Conservation (phyloP, 2,888 invertebrate genomes). For the Tinea semifulvella region DNA sequence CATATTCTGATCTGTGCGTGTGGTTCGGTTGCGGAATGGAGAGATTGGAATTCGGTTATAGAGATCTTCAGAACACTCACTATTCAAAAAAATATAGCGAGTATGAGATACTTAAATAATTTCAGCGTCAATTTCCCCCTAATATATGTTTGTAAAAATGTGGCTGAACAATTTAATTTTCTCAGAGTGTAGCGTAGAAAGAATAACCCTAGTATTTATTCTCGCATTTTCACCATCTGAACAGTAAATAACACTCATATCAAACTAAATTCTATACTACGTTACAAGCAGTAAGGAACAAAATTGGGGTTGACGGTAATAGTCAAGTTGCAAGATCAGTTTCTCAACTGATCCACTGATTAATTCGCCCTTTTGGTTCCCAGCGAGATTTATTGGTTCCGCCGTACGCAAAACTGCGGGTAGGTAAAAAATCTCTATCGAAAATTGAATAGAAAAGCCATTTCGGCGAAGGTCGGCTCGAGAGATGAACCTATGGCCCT, state of each 20-base stretch:
- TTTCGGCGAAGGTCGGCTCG: slow-evolving; percentile 30
- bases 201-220: slow-evolving; percentile 56
- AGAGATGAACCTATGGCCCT: neutral
- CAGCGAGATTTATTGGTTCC: slow-evolving; percentile 65
- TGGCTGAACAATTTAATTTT: slow-evolving; percentile 60
- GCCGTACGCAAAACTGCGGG: slow-evolving; percentile 65
- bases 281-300: neutral
- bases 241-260: slow-evolving; percentile 40
- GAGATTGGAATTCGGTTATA: no score
- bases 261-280: neutral
- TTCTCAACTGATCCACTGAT: slow-evolving; percentile 53
- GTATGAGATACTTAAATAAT: no score
- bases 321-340: slow-evolving; percentile 40
- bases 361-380: slow-evolving; percentile 62
- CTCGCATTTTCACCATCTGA: slow-evolving; percentile 59
- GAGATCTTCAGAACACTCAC: no score
- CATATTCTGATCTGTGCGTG: no score
- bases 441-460: slow-evolving; percentile 67
- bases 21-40: no score
- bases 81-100: no score
- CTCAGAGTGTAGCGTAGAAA: slow-evolving; percentile 49
- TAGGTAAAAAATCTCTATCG: slow-evolving; percentile 65
- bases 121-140: slow-evolving; percentile 29
- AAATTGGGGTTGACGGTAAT: neutral
- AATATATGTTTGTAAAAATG: slow-evolving; percentile 46